Evolutionary conservation across 2,113 vertebrate species (phyloP).

Genomic region (Mungos mungo): DNA sequence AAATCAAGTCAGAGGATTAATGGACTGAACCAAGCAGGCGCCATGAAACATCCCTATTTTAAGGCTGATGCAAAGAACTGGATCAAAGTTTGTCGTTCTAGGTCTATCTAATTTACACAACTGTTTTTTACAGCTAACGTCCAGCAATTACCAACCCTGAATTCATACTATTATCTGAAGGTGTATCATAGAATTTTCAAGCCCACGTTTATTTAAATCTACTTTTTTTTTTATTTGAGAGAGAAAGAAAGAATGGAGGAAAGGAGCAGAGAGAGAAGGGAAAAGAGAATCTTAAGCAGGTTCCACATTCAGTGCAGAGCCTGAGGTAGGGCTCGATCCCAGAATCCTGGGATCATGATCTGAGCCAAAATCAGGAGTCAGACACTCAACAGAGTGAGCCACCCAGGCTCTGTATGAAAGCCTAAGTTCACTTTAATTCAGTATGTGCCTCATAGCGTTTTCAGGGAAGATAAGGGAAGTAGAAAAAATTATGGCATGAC

Average conservation of each 20-base stretch:
- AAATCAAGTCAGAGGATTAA: no score
- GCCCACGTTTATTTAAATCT: background rate
- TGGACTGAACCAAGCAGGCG: no score
- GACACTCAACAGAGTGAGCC: no score
- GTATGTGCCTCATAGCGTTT: background rate
- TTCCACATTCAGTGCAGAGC: no score
- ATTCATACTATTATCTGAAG: background rate
- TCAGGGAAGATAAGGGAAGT: background rate
- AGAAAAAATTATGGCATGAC: background rate
- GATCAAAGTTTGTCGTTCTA: background rate
- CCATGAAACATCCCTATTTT: background rate
- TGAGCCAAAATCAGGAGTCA: no score
- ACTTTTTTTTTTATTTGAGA: background rate
- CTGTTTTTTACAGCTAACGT: background rate
- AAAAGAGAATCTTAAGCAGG: no score
- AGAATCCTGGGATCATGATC: no score
- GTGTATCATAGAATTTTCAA: conserved; percentile 13
- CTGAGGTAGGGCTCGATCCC: no score
- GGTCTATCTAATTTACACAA: background rate
- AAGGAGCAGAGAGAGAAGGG: no score
- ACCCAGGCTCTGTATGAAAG: no score
- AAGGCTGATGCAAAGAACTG: background rate
- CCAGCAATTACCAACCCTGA: background rate
- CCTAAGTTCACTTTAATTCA: background rate
- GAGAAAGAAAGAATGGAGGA: no score